Evolutionary conservation across 2,797 vertebrate species (phyloP), one percentile per base, ranked within the genome.

Genomic region (Sciurus vulgaris): DNA sequence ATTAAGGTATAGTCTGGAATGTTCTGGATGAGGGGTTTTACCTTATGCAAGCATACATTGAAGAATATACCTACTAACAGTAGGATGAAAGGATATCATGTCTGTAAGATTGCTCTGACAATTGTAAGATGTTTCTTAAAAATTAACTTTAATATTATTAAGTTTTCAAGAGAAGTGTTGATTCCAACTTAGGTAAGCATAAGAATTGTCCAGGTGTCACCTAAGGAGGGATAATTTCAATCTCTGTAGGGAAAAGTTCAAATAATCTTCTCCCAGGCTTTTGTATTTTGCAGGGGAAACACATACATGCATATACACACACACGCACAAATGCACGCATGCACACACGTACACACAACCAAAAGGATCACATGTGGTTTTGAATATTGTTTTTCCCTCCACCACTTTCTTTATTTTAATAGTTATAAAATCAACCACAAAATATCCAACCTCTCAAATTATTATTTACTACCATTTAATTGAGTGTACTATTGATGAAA

Each of bases 361-460:
- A 91, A 94, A 92, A 82, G 77, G 61, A 94, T 61, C 38, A 38
- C 38, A 38, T 38, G 38, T 38, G 95, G 73, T 82, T 93, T 89
- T 87, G 24, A 61, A 95, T 81, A 38, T 74, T 87, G 44, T 56
- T 67, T 38, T 49, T 86, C 88, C 85, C 69, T 41, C 41, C 74
- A 78, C 70, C 38, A 84, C 86, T 93, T 86, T 63, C 7, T 73
- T 88, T 77, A 91, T 83, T 95, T 91, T 86, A 94, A 95, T 91
- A 88, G 59, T 91, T 79, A 83, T 95, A 91, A 94, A 94, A 91
- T 82, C 35, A 91, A 65, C 87, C 87, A 83, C 69, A 94, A 94
- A 90, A 84, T 93, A 93, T 89, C 83, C 84, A 51, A 79, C 82
- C 89, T 93, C 76, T 93, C 51, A 91, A 93, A 65, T 97, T 38